A percentile compares a stretch with the other conserved stretches of the same genome.
Conservation (phyloP, 2,113 vertebrate genomes). For the Stegastes partitus region DNA sequence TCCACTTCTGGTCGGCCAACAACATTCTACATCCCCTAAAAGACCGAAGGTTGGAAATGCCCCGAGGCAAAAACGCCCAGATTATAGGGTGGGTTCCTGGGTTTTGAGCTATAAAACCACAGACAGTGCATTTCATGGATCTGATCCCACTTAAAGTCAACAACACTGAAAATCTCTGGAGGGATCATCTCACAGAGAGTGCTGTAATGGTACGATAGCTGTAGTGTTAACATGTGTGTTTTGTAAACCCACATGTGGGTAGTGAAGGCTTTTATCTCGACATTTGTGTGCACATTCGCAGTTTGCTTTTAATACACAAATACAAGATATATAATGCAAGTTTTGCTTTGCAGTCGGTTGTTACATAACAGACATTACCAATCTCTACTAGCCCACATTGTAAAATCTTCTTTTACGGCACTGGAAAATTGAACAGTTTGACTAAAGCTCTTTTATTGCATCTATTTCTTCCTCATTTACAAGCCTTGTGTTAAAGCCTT, state of each 20-base stretch:
- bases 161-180: conserved; percentile 15
- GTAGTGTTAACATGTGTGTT: conserved; percentile 29
- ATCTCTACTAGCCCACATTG: conserved; percentile 45
- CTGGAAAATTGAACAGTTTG: conserved; percentile 66
- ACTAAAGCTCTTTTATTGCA: conserved; percentile 61
- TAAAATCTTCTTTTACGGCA: conserved; percentile 62
- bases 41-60: conserved; percentile 31
- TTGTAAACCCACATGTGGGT: neutral
- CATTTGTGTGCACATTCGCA: conserved; percentile 1
- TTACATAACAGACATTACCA: conserved; percentile 18
- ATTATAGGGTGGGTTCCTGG: conserved; percentile 53
- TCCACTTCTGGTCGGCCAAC: conserved; percentile 28
- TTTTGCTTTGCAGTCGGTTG: conserved; percentile 15
- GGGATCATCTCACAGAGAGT: conserved; percentile 11
- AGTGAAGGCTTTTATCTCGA: neutral
- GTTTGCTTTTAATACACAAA: neutral
- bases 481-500: conserved; percentile 48
- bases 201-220: conserved; percentile 24
- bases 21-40: conserved; percentile 9
- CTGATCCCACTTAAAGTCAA: conserved; percentile 50
- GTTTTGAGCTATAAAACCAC: conserved; percentile 43
- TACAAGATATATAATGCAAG: neutral
- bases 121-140: conserved; percentile 19
- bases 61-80: conserved; percentile 20
- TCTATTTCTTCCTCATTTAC: conserved; percentile 58